These are phyloP conservation scores for Cistogaster globosa DNA, from an alignment of 2,888 invertebrate genomes.

Conservation along the genomic window DNA sequence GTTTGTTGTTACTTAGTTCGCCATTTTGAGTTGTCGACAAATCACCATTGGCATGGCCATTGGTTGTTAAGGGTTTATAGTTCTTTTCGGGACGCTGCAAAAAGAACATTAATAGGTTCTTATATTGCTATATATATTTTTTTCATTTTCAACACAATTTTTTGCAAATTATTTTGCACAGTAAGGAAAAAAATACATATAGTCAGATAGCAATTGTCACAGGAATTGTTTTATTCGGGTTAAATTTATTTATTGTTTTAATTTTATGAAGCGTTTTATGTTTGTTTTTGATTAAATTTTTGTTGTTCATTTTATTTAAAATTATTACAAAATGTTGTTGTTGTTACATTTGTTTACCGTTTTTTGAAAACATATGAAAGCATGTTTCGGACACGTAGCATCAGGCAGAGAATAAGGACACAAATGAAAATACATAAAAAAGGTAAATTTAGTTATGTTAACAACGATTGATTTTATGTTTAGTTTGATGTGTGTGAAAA, in stretches of 20 bases:
- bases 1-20: slow-evolving; percentile 68
- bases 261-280: too few relatives aligned
- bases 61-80: slow-evolving; percentile 59
- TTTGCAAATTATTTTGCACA: slow-evolving; percentile 8
- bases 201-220: slow-evolving; percentile 35
- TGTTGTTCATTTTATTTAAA: slow-evolving; percentile 14
- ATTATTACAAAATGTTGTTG: slow-evolving; percentile 27
- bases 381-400: slow-evolving; percentile 33
- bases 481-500: slow-evolving; percentile 7
- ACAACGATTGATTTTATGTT: slow-evolving; percentile 43
- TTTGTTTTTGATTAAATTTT: neutral
- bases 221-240: slow-evolving; percentile 33
- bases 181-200: slow-evolving; percentile 1
- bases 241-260: too few relatives aligned
- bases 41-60: slow-evolving; percentile 62
- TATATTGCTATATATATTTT: slow-evolving; percentile 73
- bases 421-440: slow-evolving; percentile 65
- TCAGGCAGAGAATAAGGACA: slow-evolving; percentile 59
- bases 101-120: slow-evolving; percentile 77
- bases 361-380: slow-evolving; percentile 1
- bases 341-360: slow-evolving; percentile 1
- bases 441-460: slow-evolving; percentile 59
- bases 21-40: slow-evolving; percentile 72
- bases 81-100: slow-evolving; percentile 76
- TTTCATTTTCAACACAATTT: neutral